Evolutionary conservation across 2,113 vertebrate genomes (phyloP).

Genomic region (Pionites leucogaster): DNA sequence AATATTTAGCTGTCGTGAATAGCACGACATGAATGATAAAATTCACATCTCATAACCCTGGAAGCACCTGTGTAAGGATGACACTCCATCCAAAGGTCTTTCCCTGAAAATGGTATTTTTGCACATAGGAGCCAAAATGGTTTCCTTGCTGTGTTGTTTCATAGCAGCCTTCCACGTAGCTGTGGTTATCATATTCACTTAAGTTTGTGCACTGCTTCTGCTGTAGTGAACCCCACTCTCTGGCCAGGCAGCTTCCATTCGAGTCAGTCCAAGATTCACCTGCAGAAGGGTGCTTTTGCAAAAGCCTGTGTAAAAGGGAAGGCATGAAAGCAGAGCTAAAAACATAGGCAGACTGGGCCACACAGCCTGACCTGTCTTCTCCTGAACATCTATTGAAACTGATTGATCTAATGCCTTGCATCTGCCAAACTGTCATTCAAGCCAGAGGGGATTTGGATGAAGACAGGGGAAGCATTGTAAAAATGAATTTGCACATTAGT

Average conservation of each 20-base stretch:
- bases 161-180: not conserved
- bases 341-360: conserved; percentile 28
- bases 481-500: conserved; percentile 61
- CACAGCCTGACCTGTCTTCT: conserved; percentile 57
- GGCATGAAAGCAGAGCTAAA: not conserved
- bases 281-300: not conserved
- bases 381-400: conserved; percentile 73
- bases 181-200: not conserved
- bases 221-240: not conserved
- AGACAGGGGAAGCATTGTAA: conserved; percentile 66
- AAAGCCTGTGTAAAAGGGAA: not conserved
- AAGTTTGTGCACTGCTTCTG: not conserved
- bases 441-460: conserved; percentile 77
- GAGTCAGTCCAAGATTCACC: not conserved
- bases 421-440: conserved; percentile 84
- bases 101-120: not conserved
- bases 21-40: not conserved
- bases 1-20: not conserved
- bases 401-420: conserved; percentile 84
- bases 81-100: not conserved
- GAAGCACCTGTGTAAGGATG: not conserved
- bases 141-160: not conserved
- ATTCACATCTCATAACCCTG: not conserved
- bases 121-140: not conserved
- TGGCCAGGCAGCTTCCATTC: not conserved